These are phyloP conservation scores for Gracilinanus agilis DNA, from an alignment of 2,113 vertebrate genomes.

Conservation along the genomic window DNA sequence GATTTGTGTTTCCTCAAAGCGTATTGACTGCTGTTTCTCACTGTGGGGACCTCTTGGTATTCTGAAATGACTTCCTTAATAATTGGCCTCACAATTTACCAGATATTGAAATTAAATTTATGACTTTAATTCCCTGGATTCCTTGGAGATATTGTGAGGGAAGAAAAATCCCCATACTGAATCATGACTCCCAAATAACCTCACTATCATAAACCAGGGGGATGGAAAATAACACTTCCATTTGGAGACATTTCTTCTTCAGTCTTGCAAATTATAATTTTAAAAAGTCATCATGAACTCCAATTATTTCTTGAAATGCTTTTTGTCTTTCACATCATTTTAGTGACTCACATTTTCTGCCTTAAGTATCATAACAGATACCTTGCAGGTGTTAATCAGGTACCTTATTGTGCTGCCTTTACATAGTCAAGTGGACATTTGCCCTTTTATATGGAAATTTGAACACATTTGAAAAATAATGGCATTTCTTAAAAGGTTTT, in stretches of 20 bases:
- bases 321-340: conserved; percentile 58
- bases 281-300: conserved; percentile 60
- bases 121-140: conserved; percentile 76
- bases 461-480: conserved; percentile 68
- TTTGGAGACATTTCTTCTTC: conserved; percentile 43
- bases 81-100: conserved; percentile 72
- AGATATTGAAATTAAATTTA: conserved; percentile 82
- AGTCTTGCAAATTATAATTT: conserved; percentile 62
- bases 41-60: conserved; percentile 61
- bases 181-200: conserved; percentile 65
- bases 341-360: conserved; percentile 50
- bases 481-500: conserved; percentile 63
- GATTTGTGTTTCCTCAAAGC: conserved; percentile 70
- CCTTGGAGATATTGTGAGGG: conserved; percentile 51
- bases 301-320: conserved; percentile 46
- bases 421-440: conserved; percentile 63
- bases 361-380: conserved; percentile 54
- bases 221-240: conserved; percentile 66
- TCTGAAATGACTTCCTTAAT: conserved; percentile 75
- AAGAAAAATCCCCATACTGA: conserved; percentile 61
- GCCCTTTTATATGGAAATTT: conserved; percentile 67
- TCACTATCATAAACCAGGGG: conserved; percentile 54
- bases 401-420: conserved; percentile 64
- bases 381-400: conserved; percentile 63
- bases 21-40: conserved; percentile 75